These are phyloP conservation scores for Urechis unicinctus DNA, from an alignment of 2,888 invertebrate genomes.

Conservation along the genomic window DNA sequence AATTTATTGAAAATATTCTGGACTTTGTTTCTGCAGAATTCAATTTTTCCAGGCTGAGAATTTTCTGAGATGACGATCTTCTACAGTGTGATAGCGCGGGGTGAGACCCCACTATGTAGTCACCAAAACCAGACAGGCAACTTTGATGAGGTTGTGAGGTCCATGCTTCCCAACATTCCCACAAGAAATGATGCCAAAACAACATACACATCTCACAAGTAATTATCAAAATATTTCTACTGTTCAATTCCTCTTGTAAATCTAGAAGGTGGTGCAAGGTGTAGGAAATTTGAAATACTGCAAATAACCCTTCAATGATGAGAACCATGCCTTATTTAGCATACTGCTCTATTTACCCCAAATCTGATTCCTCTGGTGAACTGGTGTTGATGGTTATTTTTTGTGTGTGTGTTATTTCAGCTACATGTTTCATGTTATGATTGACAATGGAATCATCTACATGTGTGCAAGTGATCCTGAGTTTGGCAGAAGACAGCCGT, in stretches of 20 bases:
- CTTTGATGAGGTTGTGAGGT: constrained; percentile 31
- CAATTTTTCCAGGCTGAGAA: too few relatives aligned
- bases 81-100: constrained; percentile 39
- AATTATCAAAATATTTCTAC: constrained; percentile 11
- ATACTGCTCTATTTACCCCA: too few relatives aligned
- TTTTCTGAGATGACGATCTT: constrained; percentile 24
- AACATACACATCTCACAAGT: constrained; percentile 43
- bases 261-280: neutral
- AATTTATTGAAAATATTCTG: too few relatives aligned
- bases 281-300: neutral
- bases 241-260: neutral
- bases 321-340: too few relatives aligned
- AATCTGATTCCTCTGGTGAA: too few relatives aligned
- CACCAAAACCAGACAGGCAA: constrained; percentile 30
- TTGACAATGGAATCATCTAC: constrained; percentile 45
- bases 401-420: constrained; percentile 24
- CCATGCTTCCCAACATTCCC: constrained; percentile 43
- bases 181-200: constrained; percentile 37
- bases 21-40: too few relatives aligned
- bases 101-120: constrained; percentile 38
- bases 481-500: constrained; percentile 34
- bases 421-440: constrained; percentile 41
- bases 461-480: constrained; percentile 39
- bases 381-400: neutral
- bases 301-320: neutral